These are phyloP conservation scores for Cephus nigrinus DNA, from an alignment of 2,888 invertebrate species.

Conservation along the genomic window DNA sequence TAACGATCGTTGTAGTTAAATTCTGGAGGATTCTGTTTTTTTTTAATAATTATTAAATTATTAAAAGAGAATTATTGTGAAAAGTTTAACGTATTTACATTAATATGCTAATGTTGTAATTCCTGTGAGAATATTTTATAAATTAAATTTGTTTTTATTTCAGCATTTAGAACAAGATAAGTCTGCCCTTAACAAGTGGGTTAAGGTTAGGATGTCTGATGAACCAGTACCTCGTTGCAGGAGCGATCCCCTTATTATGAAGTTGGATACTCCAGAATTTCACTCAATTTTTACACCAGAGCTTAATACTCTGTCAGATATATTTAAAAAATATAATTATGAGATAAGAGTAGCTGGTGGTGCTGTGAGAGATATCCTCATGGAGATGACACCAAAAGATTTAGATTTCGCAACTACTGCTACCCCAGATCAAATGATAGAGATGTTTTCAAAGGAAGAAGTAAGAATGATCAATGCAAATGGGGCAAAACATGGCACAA, in stretches of 20 bases:
- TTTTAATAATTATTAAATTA: background rate
- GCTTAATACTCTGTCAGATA: constrained; percentile 74
- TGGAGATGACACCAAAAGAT: constrained; percentile 85
- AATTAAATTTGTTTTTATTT: background rate
- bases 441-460: constrained; percentile 86
- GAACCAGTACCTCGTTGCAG: constrained; percentile 62
- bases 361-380: constrained; percentile 90
- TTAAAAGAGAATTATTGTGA: background rate
- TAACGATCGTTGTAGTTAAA: background rate
- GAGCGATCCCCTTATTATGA: constrained; percentile 76
- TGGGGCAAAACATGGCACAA: constrained; percentile 95
- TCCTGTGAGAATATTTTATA: background rate
- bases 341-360: constrained; percentile 97
- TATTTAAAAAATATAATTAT: constrained; percentile 85
- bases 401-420: constrained; percentile 98
- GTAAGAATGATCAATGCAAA: constrained; percentile 92
- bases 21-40: background rate
- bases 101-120: background rate
- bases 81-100: background rate
- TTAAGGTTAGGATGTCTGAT: constrained; percentile 28
- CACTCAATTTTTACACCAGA: constrained; percentile 85
- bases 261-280: constrained; percentile 80
- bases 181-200: constrained; percentile 32
- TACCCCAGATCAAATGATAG: constrained; percentile 95
- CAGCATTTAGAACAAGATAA: constrained; percentile 6